These are phyloP conservation scores for Pseudopleuronectes americanus DNA, from an alignment of 2,797 vertebrate species.

Conservation along the genomic window DNA sequence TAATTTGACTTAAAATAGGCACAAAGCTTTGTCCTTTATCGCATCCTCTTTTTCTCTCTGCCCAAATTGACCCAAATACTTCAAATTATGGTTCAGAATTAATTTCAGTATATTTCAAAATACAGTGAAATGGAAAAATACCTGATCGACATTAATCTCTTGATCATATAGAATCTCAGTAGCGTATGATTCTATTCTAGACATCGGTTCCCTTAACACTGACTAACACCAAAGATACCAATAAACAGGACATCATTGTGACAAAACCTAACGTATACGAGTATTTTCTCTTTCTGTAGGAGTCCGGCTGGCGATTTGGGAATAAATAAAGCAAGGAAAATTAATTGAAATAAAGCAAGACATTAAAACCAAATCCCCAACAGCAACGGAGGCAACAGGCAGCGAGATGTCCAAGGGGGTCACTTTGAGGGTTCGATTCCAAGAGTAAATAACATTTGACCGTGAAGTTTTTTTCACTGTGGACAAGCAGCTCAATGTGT, in stretches of 20 bases:
- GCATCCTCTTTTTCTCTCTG: no score
- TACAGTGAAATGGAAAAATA: no score
- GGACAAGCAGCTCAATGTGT: conserved; percentile 17
- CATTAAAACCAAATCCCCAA: neutral
- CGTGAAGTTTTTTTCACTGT: neutral
- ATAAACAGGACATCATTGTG: conserved; percentile 11
- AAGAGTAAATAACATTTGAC: conserved; percentile 9
- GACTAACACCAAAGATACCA: neutral
- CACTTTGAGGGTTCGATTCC: neutral
- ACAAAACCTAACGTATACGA: neutral
- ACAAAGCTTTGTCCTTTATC: no score
- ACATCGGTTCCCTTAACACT: neutral
- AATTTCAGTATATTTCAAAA: no score
- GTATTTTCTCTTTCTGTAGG: neutral
- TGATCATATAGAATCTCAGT: no score
- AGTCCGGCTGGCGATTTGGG: no score
- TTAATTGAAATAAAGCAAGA: neutral
- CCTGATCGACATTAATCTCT: no score
- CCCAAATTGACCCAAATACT: no score
- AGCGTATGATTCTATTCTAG: neutral
- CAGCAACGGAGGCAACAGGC: neutral
- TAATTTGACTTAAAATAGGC: no score
- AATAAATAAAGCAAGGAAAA: neutral
- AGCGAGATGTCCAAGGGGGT: neutral
- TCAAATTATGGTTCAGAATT: no score